A percentile compares a stretch with the other conserved stretches of the same genome.
These are phyloP conservation scores for Lipotes vexillifer DNA, from an alignment of 2,113 vertebrate species.

Conservation along the genomic window DNA sequence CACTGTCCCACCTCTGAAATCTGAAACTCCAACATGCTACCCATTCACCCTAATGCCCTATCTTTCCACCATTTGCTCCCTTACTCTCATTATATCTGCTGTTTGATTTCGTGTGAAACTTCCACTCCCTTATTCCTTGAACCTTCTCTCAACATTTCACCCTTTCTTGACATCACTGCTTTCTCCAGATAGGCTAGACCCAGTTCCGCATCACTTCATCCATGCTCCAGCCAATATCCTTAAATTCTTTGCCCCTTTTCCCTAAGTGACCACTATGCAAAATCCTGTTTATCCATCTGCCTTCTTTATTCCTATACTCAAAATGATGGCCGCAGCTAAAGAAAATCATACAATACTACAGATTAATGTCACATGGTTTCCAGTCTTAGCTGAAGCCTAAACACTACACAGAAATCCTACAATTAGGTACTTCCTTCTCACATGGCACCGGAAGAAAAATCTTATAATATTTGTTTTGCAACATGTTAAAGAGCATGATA, in stretches of 20 bases:
- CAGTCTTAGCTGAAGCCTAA: neutral
- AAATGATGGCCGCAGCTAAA: neutral
- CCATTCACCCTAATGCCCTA: neutral
- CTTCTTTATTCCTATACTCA: neutral
- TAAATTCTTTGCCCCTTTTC: neutral
- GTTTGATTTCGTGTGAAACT: neutral
- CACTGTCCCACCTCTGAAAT: neutral
- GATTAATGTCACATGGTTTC: conserved; percentile 3
- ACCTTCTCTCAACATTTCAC: neutral
- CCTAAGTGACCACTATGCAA: neutral
- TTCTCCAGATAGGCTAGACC: neutral
- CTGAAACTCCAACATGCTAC: neutral
- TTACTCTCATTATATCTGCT: neutral
- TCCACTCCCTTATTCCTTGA: neutral
- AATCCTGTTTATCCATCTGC: neutral
- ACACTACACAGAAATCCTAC: neutral
- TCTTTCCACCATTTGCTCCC: neutral
- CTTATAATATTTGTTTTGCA: neutral
- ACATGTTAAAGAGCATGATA: neutral
- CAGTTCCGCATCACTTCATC: neutral
- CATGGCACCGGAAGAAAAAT: neutral
- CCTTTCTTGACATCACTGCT: neutral
- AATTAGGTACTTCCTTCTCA: neutral
- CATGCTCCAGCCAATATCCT: neutral
- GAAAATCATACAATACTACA: neutral